A percentile compares a stretch with the other conserved stretches of the same genome.
Evolutionary conservation across 2,113 vertebrate genomes (phyloP).

Genomic region (Anarrhichthys ocellatus): DNA sequence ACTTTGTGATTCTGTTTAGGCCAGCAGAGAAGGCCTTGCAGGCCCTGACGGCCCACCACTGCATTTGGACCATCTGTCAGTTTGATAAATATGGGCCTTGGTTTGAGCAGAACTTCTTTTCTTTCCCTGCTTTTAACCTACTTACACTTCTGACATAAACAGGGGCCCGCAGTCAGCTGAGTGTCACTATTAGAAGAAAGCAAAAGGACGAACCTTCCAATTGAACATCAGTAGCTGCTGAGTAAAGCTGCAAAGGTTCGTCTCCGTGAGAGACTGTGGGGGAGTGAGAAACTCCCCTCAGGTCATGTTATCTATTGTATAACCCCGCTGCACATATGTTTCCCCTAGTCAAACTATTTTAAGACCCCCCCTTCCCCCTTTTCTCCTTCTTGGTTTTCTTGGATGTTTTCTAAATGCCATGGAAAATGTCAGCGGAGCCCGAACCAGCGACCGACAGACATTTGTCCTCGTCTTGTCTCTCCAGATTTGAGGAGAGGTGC

Average conservation of each 20-base stretch:
- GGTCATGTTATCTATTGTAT: conserved; percentile 31
- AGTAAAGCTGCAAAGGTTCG: conserved; percentile 4
- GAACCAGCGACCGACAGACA: conserved; percentile 49
- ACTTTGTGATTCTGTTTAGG: too few relatives aligned
- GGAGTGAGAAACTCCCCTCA: conserved; percentile 24
- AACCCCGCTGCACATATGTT: neutral
- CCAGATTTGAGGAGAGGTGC: conserved; percentile 60
- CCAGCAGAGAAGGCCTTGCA: too few relatives aligned
- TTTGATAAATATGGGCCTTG: conserved; percentile 2
- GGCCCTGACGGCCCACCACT: too few relatives aligned
- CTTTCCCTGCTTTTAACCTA: conserved; percentile 9
- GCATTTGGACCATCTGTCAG: neutral
- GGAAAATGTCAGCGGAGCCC: conserved; percentile 71
- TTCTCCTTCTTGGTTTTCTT: conserved; percentile 36
- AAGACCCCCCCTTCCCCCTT: neutral
- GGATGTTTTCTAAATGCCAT: conserved; percentile 74
- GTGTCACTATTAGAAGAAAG: neutral
- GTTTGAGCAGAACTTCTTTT: neutral
- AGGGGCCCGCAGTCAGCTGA: neutral
- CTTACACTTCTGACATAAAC: conserved; percentile 5
- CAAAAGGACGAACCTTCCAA: neutral
- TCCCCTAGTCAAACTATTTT: conserved; percentile 38
- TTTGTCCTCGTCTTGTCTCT: conserved; percentile 77
- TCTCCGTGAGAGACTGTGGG: neutral
- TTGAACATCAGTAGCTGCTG: conserved; percentile 5